Conservation (phyloP, 2,113 vertebrate species). For the Chrysochloris asiatica region DNA sequence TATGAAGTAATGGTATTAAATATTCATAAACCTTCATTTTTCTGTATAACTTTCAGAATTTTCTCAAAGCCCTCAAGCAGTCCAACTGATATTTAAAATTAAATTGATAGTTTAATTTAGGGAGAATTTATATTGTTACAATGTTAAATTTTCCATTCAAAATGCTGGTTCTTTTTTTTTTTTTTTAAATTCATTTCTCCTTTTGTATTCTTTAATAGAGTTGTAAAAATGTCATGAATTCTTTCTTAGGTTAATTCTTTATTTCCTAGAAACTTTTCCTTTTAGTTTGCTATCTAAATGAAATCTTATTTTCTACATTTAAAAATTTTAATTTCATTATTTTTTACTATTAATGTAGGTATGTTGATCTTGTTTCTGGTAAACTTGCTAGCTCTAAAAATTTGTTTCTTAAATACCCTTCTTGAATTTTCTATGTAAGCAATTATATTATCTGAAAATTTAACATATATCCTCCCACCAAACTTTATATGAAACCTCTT, state of each 20-base stretch:
- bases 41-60: constrained; percentile 3
- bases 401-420: not conserved
- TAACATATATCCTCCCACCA: not conserved
- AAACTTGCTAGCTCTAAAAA: not conserved
- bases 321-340: too few relatives aligned
- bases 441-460: not conserved
- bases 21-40: not conserved
- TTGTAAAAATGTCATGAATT: constrained; percentile 9
- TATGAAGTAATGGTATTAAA: not conserved
- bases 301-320: not conserved
- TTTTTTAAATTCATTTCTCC: not conserved
- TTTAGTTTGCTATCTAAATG: constrained; percentile 5
- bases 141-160: constrained; percentile 5
- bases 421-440: constrained; percentile 15
- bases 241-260: constrained; percentile 28
- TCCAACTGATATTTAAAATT: constrained; percentile 30
- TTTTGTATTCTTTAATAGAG: not conserved
- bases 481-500: constrained; percentile 14
- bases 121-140: not conserved
- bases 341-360: not conserved
- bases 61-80: not conserved
- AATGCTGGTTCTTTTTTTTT: not conserved
- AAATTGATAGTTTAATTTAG: constrained; percentile 14
- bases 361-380: not conserved
- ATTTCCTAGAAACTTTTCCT: not conserved